A percentile compares a stretch with the other conserved stretches of the same genome.
Evolutionary conservation across 1,140 invertebrate genomes (phyloP).

Genomic region (Drosophila repleta): DNA sequence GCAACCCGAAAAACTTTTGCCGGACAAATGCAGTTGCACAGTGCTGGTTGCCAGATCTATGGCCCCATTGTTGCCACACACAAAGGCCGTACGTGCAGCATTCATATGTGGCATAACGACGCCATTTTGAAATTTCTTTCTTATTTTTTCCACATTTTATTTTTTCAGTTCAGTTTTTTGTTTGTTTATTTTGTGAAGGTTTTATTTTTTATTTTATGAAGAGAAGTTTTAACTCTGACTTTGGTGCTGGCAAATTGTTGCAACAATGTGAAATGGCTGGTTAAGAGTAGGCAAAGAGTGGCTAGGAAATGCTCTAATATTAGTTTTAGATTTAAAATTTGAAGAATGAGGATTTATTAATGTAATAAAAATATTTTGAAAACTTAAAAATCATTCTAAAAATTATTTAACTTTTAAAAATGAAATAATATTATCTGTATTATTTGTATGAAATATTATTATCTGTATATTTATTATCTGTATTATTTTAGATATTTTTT

Average conservation of each 20-base stretch:
- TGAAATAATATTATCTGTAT: too few relatives aligned
- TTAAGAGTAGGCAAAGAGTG: background rate
- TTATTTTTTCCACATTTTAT: background rate
- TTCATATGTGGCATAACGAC: background rate
- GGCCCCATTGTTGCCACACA: background rate
- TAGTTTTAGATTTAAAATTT: too few relatives aligned
- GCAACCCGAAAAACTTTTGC: slow-evolving; percentile 7
- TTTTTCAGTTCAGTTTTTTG: background rate
- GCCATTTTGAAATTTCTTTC: too few relatives aligned
- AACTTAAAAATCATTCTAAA: too few relatives aligned
- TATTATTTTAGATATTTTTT: too few relatives aligned
- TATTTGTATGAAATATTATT: too few relatives aligned
- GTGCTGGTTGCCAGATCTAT: slow-evolving; percentile 12
- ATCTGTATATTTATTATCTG: too few relatives aligned
- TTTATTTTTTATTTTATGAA: slow-evolving; percentile 23
- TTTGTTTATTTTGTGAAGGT: slow-evolving; percentile 1
- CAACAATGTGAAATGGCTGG: background rate
- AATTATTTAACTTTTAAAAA: too few relatives aligned
- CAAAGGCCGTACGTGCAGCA: background rate
- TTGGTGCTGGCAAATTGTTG: background rate
- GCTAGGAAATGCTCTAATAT: background rate
- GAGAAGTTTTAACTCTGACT: slow-evolving; percentile 27
- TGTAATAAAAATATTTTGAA: too few relatives aligned
- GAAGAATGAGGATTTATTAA: too few relatives aligned
- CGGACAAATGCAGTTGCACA: slow-evolving; percentile 22